A percentile compares a stretch with the other conserved stretches of the same genome.
phyloP scores from a whole-genome alignment of 1,140 invertebrate species.

The Cyphomyrmex costatus region DNA sequence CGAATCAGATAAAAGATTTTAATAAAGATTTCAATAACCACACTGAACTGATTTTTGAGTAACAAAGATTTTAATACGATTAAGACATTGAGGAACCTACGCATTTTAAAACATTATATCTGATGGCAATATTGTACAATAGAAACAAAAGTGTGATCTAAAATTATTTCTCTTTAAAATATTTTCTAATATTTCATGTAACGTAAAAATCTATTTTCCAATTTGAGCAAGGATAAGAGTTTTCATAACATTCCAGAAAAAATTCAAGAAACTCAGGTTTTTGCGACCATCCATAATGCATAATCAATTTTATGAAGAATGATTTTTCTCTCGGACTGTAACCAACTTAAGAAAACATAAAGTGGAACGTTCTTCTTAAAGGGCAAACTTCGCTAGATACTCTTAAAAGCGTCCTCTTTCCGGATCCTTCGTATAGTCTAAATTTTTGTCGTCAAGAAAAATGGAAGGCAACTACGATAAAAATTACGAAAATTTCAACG shows the following conservation, averaged over 20 bases:
- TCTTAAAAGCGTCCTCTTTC: conserved; percentile 31
- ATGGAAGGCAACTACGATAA: conserved; percentile 28
- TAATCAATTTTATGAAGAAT: conserved; percentile 49
- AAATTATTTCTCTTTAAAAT: not conserved
- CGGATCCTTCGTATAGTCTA: conserved; percentile 38
- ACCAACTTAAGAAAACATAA: conserved; percentile 34
- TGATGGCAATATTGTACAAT: too few species aligned
- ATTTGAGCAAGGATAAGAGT: not conserved
- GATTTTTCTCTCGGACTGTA: conserved; percentile 28
- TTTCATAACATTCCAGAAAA: conserved; percentile 7
- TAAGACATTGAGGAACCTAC: not conserved
- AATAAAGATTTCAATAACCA: conserved; percentile 69
- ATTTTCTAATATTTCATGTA: not conserved
- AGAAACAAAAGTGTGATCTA: not conserved
- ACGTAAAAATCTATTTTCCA: not conserved
- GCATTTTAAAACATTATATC: not conserved
- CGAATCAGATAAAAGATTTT: conserved; percentile 71
- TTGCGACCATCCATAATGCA: not conserved
- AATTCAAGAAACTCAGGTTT: conserved; percentile 14
- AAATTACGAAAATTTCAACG: conserved; percentile 47
- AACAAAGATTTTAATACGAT: conserved; percentile 19
- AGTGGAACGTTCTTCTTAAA: conserved; percentile 37
- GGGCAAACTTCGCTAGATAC: conserved; percentile 45
- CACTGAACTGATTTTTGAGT: not conserved
- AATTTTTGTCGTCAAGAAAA: conserved; percentile 36